Evolutionary conservation across 2,113 vertebrate species (phyloP).

Genomic region (Hydrochoerus hydrochaeris): DNA sequence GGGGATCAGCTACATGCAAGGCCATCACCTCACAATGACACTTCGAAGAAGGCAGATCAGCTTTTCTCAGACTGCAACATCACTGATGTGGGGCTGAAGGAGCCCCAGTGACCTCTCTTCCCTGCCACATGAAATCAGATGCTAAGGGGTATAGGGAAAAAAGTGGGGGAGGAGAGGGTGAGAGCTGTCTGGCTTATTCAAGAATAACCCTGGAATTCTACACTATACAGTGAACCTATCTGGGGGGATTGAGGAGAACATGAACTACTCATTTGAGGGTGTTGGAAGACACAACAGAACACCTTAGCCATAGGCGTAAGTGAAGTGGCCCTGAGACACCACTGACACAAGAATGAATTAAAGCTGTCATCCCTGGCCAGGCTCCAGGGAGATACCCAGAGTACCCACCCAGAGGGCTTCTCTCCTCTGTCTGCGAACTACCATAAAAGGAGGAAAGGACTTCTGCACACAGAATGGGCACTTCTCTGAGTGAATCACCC

Average conservation of each 20-base stretch:
- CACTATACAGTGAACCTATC: not conserved
- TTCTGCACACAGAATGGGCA: not conserved
- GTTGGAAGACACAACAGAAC: not conserved
- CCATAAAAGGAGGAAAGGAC: constrained; percentile 60
- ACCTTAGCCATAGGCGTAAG: not conserved
- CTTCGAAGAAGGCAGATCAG: not conserved
- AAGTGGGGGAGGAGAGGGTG: too few relatives aligned
- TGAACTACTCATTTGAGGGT: not conserved
- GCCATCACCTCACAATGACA: not conserved
- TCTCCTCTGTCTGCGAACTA: not conserved
- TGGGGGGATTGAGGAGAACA: rapidly evolving
- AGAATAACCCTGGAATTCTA: not conserved
- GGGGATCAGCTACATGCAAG: not conserved
- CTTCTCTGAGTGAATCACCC: constrained; percentile 63
- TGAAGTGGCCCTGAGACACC: not conserved
- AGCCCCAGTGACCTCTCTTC: not conserved
- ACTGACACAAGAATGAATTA: not conserved
- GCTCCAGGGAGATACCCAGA: not conserved
- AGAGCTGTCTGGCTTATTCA: not conserved
- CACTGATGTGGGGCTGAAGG: not conserved
- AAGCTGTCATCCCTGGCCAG: not conserved
- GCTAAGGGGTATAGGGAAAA: not conserved
- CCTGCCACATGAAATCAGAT: not conserved
- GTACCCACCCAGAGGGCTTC: not conserved
- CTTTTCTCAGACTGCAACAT: not conserved